Evolutionary conservation across 1,140 invertebrate species (phyloP).

Genomic region (Listronotus bonariensis): DNA sequence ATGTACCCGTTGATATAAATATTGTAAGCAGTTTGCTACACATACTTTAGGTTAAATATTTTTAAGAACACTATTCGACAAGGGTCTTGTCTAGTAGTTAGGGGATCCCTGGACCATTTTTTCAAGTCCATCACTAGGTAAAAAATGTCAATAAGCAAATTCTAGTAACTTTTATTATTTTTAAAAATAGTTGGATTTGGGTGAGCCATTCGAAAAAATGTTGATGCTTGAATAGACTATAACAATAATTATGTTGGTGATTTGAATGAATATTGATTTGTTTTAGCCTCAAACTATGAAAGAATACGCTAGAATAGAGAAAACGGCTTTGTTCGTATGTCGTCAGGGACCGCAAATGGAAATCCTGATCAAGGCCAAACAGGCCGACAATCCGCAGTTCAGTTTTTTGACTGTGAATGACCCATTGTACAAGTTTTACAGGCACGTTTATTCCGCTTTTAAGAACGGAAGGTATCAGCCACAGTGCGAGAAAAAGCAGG

Average conservation of each 20-base stretch:
- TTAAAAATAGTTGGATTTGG: too few relatives aligned
- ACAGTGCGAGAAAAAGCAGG: slow-evolving; percentile 42
- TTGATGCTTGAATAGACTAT: too few relatives aligned
- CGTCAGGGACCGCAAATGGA: slow-evolving; percentile 96
- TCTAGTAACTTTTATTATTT: too few relatives aligned
- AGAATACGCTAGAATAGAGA: slow-evolving; percentile 92
- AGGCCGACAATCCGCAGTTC: slow-evolving; percentile 92
- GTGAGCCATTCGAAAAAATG: too few relatives aligned
- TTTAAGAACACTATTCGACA: too few relatives aligned
- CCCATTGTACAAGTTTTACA: slow-evolving; percentile 87
- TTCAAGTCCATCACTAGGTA: too few relatives aligned
- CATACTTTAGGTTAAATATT: too few relatives aligned
- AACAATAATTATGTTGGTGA: too few relatives aligned
- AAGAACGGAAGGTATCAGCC: slow-evolving; percentile 75
- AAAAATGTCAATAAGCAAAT: too few relatives aligned
- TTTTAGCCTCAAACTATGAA: slow-evolving; percentile 89
- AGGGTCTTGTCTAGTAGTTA: too few relatives aligned
- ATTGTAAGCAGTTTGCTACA: slow-evolving; percentile 73
- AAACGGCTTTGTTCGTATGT: slow-evolving; percentile 93
- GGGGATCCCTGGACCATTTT: too few relatives aligned
- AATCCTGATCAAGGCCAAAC: slow-evolving; percentile 96
- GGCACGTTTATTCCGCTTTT: slow-evolving; percentile 78
- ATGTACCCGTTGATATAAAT: slow-evolving; percentile 72
- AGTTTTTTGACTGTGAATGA: slow-evolving; percentile 89
- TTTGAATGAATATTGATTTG: not conserved